Percentiles rank a stretch among this genome's conserved stretches.
Evolutionary conservation across 2,888 invertebrate species (phyloP).

Genomic region (Mylabris sibirica): DNA sequence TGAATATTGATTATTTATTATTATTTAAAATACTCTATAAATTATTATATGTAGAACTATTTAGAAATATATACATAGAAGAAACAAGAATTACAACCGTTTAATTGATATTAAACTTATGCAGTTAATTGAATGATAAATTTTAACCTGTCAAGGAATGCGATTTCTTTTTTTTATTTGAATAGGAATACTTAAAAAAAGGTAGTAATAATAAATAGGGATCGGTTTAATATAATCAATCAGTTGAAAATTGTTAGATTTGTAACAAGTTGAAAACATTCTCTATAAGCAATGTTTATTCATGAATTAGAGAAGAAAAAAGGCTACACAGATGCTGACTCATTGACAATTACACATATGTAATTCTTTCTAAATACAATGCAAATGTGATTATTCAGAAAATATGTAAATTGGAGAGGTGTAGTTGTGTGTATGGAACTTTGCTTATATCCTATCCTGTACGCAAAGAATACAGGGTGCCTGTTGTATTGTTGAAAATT

Average conservation of each 20-base stretch:
- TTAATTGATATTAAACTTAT: slow-evolving; percentile 3
- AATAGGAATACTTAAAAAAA: not conserved
- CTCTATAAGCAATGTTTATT: not conserved
- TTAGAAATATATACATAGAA: not conserved
- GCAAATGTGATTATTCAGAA: slow-evolving; percentile 15
- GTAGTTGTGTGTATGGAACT: slow-evolving; percentile 2
- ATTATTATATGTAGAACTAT: slow-evolving; percentile 1
- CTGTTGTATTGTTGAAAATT: no score
- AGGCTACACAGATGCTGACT: not conserved
- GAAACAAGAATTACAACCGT: not conserved
- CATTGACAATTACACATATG: not conserved
- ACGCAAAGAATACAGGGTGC: no score
- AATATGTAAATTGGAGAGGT: slow-evolving; percentile 14
- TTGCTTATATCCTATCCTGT: not conserved
- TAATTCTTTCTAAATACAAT: slow-evolving; percentile 11
- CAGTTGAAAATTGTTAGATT: not conserved
- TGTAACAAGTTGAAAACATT: not conserved
- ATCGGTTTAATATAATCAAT: not conserved
- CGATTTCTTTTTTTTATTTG: not conserved
- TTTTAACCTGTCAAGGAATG: not conserved
- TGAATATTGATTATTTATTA: slow-evolving; percentile 3
- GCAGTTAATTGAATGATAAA: not conserved
- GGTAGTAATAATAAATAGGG: not conserved
- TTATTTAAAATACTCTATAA: slow-evolving; percentile 1
- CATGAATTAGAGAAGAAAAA: not conserved